Conservation (phyloP, 2,888 invertebrate species). For the Dicyrtoma fusca region DNA sequence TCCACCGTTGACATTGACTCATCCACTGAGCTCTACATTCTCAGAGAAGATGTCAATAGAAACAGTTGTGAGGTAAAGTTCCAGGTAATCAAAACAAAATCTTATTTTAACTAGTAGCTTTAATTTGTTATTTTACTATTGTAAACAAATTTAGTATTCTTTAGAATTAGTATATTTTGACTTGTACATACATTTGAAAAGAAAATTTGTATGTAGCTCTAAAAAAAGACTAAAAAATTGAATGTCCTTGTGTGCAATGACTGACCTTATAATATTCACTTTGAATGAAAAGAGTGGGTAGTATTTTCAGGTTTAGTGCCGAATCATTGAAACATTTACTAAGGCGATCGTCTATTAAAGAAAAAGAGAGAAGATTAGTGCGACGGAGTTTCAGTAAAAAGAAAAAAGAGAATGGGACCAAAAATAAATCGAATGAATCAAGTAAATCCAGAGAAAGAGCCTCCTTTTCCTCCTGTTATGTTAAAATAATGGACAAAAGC, state of each 20-base stretch:
- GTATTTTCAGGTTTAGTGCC: conserved; percentile 61
- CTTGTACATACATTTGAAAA: too few species aligned
- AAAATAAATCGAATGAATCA: conserved; percentile 24
- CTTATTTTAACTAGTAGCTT: too few species aligned
- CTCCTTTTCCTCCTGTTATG: conserved; percentile 15
- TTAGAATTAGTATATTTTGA: conserved; percentile 13
- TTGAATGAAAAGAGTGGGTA: conserved; percentile 30
- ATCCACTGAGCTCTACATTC: conserved; percentile 60
- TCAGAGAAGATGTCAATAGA: conserved; percentile 60
- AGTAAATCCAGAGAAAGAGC: conserved; percentile 1
- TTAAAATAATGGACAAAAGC: conserved; percentile 17
- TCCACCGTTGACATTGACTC: conserved; percentile 60
- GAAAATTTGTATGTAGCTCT: too few species aligned
- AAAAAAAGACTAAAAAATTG: too few species aligned
- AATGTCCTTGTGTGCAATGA: too few species aligned
- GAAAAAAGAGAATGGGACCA: conserved; percentile 63
- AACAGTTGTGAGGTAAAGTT: conserved; percentile 36
- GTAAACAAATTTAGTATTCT: not conserved
- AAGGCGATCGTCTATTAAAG: conserved; percentile 63
- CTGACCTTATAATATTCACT: not conserved
- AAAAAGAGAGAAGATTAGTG: conserved; percentile 61
- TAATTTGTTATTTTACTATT: not conserved
- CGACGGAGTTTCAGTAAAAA: conserved; percentile 64
- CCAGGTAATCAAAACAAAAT: not conserved
- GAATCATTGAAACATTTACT: conserved; percentile 68